Base-by-base conservation (phyloP, 2,113 vertebrate genomes). In the Jacana jacana region DNA sequence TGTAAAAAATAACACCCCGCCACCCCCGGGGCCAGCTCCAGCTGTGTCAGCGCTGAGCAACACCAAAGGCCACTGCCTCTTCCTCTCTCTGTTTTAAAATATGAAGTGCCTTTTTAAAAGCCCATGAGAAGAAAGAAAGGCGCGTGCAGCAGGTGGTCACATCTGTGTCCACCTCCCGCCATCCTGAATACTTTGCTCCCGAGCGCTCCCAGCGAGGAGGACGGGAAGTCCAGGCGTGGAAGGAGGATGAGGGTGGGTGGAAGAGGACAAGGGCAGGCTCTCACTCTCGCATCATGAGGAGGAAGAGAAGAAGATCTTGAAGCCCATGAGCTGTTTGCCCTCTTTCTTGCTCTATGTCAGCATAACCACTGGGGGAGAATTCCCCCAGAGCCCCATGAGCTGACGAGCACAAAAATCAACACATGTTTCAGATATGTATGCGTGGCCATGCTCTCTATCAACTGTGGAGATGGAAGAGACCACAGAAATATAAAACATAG, bases 131-230 rank as follows among this genome's bases (percentile, higher is more conserved):
- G 96, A 95, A 96, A 97, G 96, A 95, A 96, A 97, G 96, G 83
- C 96, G 78, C 23, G 15, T 98, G 96, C 97, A 97, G 97, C 98
- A 98, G 97, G 98, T 97, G 97, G 98, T 96, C 97, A 98, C 98
- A 98, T 98, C 98, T 98, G 98, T 94, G 97, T 93, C 97, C 92
- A 39, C 81, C 97, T 97, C 95, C 87, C 97, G 97, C 96, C 91
- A 44, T 76, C 97, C 97, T 88, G 93, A 97, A 96, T 97, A 98
- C 97, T 98, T 97, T 97, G 96, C 97, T 97, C 97, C 95, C 11
- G 42, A 88, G 96, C 83, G 95, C 51, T 97, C 95, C 94, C 64
- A 28, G 97, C 16, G 54, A 97, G 91, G 95, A 95, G 86, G 89
- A 89, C 86, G 96, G 96, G 96, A 96, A 92, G 42, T 83, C 95